These are phyloP conservation scores for Malacosoma neustria DNA, from an alignment of 2,888 invertebrate genomes.

Conservation along the genomic window DNA sequence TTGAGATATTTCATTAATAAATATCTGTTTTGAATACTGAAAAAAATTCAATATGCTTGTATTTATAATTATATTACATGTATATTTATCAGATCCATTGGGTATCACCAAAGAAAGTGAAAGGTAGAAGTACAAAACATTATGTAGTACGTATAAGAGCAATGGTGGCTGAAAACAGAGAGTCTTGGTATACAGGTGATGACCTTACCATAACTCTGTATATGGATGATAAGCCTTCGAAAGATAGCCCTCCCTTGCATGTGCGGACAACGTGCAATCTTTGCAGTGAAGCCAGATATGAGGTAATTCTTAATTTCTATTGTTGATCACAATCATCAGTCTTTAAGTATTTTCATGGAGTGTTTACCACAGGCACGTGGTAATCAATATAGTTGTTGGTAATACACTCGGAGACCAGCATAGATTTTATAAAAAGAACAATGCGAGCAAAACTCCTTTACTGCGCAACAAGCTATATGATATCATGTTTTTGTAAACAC, in stretches of 20 bases:
- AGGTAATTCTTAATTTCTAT: conserved; percentile 30
- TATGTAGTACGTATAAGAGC: conserved; percentile 50
- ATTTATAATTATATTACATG: no score
- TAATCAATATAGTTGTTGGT: no score
- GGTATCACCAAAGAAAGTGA: conserved; percentile 47
- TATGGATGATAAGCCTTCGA: conserved; percentile 35
- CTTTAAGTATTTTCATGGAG: no score
- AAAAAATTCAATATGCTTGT: no score
- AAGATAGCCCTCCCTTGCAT: conserved; percentile 39
- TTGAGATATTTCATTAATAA: no score
- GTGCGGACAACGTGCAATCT: conserved; percentile 32
- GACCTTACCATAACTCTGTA: conserved; percentile 36
- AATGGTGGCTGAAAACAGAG: conserved; percentile 57
- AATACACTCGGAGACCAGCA: no score
- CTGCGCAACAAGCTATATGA: neutral
- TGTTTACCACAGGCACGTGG: no score
- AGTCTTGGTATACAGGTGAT: conserved; percentile 47
- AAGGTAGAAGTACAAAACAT: conserved; percentile 22
- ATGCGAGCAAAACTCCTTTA: no score
- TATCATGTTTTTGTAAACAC: neutral
- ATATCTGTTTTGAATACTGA: no score
- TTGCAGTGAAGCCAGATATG: conserved; percentile 61
- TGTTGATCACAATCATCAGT: no score
- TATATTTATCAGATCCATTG: conserved; percentile 47
- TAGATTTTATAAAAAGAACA: no score